Base-by-base conservation (phyloP, 2,888 invertebrate genomes). In the Heliconius ethilla region DNA sequence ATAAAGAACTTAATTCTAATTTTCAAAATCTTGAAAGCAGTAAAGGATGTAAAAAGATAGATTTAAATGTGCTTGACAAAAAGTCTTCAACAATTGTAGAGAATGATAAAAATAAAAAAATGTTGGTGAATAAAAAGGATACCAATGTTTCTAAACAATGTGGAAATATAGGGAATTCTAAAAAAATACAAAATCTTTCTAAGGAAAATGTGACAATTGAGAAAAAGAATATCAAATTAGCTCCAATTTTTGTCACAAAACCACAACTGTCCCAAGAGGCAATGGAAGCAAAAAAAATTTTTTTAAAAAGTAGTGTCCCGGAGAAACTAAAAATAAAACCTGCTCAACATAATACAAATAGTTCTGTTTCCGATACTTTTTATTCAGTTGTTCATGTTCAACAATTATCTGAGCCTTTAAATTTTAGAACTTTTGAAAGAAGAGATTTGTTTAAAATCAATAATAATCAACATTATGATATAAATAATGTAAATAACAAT, bases 281-380 rank as follows among this genome's bases (percentile, higher is more conserved):
- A 66, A 78, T 96, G 69, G 95, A 96, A 87, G 97, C 97, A 9
- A 96, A 96, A 83, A 95, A 95, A 81, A 95, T 95, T 80, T 97
- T 97, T 89, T 90, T 97, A 62, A 95, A 96, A 83, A 97, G 97
- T 80, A 96, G 97, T n/a, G 95, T 96, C 10, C 96, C 96, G 15
- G 96, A 96, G 40, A 94, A 95, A 82, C 88, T 96, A 70, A 96
- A 95, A 82, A 95, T 95, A 86, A 92, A 92, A 78, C 91, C 87
- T 78, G 91, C 88, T 63, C 95, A 95, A 81, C 95, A 95, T 84
- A 95, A 93, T 82, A 86, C 85, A 79, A 86, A 85, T 80, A 90
- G 89, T 80, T 86, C 87, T 70, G 87, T 88, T 45, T 89, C 88
- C 45, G 93, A 95, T 83, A 85, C 90, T 65, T 97, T 97, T 89